phyloP scores from a whole-genome alignment of 2,113 vertebrate species.

The Thalassarche chlororhynchos region DNA sequence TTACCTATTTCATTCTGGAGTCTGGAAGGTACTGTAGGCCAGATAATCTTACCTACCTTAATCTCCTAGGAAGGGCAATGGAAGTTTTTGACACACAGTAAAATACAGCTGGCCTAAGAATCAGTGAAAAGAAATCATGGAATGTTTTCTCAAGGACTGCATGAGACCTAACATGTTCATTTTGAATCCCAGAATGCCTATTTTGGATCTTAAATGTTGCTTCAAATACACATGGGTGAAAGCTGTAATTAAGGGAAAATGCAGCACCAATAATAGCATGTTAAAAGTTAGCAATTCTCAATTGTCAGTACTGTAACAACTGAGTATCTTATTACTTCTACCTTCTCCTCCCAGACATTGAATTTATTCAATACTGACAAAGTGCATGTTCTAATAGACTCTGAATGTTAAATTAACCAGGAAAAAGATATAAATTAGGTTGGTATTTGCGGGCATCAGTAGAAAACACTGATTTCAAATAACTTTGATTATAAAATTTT shows the following conservation, averaged over 20 bases:
- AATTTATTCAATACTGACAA: constrained; percentile 50
- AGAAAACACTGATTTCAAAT: constrained; percentile 72
- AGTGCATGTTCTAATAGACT: constrained; percentile 57
- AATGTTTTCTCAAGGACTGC: neutral
- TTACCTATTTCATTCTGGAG: neutral
- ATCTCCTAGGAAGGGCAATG: neutral
- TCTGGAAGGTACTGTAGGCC: neutral
- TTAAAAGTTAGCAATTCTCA: constrained; percentile 70
- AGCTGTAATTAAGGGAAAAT: constrained; percentile 59
- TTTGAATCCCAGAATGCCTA: neutral
- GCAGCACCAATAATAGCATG: constrained; percentile 68
- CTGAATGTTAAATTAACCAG: constrained; percentile 49
- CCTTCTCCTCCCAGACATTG: constrained; percentile 16
- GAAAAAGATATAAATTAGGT: constrained; percentile 41
- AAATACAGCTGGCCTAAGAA: neutral
- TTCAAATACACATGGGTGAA: constrained; percentile 24
- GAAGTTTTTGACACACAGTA: neutral
- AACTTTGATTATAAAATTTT: constrained; percentile 73
- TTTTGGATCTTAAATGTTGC: constrained; percentile 15
- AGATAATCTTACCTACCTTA: neutral
- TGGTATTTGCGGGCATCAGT: constrained; percentile 43
- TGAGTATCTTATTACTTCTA: constrained; percentile 48
- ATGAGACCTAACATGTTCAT: neutral
- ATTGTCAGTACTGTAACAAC: constrained; percentile 54
- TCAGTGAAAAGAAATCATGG: neutral